Evolutionary conservation across 1,140 invertebrate genomes (phyloP).

Genomic region (Argopecten irradians): DNA sequence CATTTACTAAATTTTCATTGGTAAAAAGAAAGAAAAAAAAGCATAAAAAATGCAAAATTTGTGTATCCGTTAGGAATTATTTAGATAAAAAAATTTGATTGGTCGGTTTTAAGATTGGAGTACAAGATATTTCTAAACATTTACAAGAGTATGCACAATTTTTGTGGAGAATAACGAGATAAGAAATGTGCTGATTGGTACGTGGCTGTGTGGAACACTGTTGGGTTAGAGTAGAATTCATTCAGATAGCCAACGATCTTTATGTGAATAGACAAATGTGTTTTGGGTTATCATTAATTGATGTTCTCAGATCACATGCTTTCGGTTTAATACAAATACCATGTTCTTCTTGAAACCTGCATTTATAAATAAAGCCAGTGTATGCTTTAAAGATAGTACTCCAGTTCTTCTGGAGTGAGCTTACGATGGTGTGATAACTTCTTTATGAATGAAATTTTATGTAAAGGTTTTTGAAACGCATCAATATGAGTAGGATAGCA

Average conservation of each 20-base stretch:
- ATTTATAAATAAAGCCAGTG: background rate
- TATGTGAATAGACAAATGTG: background rate
- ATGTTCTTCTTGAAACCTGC: background rate
- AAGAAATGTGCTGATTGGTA: conserved; percentile 6
- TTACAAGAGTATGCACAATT: conserved; percentile 11
- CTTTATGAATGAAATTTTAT: background rate
- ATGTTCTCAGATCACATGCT: background rate
- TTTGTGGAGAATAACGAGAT: background rate
- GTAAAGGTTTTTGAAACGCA: background rate
- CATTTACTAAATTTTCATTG: background rate
- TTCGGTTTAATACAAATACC: background rate
- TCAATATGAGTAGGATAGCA: background rate
- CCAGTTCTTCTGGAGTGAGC: background rate
- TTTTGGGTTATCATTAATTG: background rate
- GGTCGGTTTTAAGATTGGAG: background rate
- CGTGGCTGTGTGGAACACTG: background rate
- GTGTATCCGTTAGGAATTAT: background rate
- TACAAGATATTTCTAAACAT: background rate
- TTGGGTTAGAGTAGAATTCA: background rate
- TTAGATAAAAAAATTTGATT: background rate
- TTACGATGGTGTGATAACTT: conserved; percentile 1
- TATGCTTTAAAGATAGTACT: too few species aligned
- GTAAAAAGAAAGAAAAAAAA: too few species aligned
- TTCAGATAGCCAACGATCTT: background rate
- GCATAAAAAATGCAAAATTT: background rate